A percentile compares a stretch with the other conserved stretches of the same genome.
These are phyloP conservation scores for Drosophila oshimai DNA, from an alignment of 1,140 invertebrate species.

Conservation along the genomic window DNA sequence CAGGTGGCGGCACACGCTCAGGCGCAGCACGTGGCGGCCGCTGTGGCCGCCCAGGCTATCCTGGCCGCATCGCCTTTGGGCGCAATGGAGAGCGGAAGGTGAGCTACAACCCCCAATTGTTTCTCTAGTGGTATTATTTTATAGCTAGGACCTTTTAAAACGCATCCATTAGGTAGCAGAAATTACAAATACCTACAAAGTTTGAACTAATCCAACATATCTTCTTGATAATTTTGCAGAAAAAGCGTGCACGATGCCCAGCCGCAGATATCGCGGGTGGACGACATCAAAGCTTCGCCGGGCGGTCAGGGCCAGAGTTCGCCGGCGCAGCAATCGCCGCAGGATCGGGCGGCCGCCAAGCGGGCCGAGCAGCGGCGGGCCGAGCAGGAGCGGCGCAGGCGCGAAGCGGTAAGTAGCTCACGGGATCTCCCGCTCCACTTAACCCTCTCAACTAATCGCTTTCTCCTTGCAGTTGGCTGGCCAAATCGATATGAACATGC, in stretches of 20 bases:
- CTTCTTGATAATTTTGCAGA: conserved; percentile 65
- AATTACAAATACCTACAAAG: too few species aligned
- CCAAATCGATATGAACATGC: conserved; percentile 98
- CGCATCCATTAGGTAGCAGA: too few species aligned
- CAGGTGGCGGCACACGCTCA: conserved; percentile 27
- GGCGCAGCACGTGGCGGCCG: conserved; percentile 52
- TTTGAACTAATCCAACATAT: background rate
- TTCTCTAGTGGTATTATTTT: too few species aligned
- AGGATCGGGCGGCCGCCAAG: conserved; percentile 88
- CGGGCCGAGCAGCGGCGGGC: conserved; percentile 90
- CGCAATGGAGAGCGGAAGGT: conserved; percentile 79
- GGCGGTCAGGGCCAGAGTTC: conserved; percentile 79
- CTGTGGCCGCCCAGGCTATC: conserved; percentile 67
- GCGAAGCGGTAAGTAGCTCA: conserved; percentile 91
- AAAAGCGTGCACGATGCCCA: conserved; percentile 83
- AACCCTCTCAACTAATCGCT: background rate
- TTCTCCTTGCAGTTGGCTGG: conserved; percentile 91
- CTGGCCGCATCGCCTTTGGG: conserved; percentile 66
- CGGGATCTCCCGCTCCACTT: background rate
- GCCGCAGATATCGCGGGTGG: conserved; percentile 82
- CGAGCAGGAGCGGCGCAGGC: conserved; percentile 94
- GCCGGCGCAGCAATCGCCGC: conserved; percentile 86
- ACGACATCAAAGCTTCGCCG: conserved; percentile 85
- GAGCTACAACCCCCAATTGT: conserved; percentile 3
- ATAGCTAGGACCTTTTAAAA: too few species aligned